These are phyloP conservation scores for Helicoverpa assulta DNA, from an alignment of 2,888 invertebrate genomes.

Conservation along the genomic window DNA sequence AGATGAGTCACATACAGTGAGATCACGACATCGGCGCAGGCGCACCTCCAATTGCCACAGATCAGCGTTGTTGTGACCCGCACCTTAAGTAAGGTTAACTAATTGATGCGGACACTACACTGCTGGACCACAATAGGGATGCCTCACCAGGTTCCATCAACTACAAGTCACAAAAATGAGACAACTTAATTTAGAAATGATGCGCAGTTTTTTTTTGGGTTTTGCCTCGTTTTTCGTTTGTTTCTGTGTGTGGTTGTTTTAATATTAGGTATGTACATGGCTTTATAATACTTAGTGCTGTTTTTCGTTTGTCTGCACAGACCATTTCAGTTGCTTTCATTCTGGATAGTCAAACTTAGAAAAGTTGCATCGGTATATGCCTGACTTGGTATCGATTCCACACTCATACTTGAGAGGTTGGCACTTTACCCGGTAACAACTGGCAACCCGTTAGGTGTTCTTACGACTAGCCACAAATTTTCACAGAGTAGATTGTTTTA, in stretches of 20 bases:
- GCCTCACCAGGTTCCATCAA: conserved; percentile 16
- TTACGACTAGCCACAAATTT: too few relatives aligned
- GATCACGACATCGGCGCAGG: conserved; percentile 57
- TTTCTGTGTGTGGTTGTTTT: conserved; percentile 16
- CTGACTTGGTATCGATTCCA: too few relatives aligned
- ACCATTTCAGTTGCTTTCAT: background rate
- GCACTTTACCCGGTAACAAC: too few relatives aligned
- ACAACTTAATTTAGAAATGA: conserved; percentile 38
- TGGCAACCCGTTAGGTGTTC: too few relatives aligned
- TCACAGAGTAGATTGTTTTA: too few relatives aligned
- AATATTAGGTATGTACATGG: background rate
- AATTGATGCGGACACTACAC: conserved; percentile 79
- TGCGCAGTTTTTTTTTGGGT: conserved; percentile 6
- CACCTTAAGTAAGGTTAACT: conserved; percentile 89
- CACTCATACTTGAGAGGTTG: too few relatives aligned
- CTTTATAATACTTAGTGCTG: background rate
- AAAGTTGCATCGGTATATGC: too few relatives aligned
- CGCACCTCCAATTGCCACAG: conserved; percentile 68
- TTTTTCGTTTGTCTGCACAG: too few relatives aligned
- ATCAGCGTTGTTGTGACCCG: conserved; percentile 84
- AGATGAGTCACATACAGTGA: conserved; percentile 57
- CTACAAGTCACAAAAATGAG: conserved; percentile 36
- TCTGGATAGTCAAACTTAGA: too few relatives aligned
- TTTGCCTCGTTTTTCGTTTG: background rate
- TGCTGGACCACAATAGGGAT: conserved; percentile 50